Percentiles rank a stretch among this genome's conserved stretches.
These are phyloP conservation scores for Alouatta palliata DNA, from an alignment of 2,113 vertebrate species.

Conservation along the genomic window DNA sequence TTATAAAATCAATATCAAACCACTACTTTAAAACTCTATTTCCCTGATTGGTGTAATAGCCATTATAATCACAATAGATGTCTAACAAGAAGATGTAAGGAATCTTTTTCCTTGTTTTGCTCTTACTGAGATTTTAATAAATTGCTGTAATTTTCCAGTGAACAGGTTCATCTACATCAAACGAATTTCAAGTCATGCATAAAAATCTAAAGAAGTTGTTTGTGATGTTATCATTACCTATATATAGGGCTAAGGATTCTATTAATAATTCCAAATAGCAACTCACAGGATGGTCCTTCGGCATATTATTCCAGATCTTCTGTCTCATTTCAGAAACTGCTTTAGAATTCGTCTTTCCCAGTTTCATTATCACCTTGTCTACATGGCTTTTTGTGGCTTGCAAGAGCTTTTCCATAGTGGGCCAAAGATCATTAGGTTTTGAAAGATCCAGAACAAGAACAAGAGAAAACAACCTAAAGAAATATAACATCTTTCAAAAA, in stretches of 20 bases:
- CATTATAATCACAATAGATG: conserved; percentile 81
- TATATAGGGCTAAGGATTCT: conserved; percentile 70
- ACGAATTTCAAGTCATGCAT: conserved; percentile 84
- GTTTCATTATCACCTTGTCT: conserved; percentile 85
- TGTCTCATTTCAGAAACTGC: conserved; percentile 84
- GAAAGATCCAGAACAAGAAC: conserved; percentile 95
- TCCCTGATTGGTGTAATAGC: conserved; percentile 82
- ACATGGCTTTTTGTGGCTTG: conserved; percentile 87
- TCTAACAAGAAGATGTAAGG: conserved; percentile 83
- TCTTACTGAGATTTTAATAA: conserved; percentile 84
- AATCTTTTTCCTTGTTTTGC: conserved; percentile 83
- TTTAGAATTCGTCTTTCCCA: conserved; percentile 86
- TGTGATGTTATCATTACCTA: conserved; percentile 79
- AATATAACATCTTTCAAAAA: conserved; percentile 33
- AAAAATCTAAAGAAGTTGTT: conserved; percentile 83
- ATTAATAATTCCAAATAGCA: conserved; percentile 69
- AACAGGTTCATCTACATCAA: conserved; percentile 85
- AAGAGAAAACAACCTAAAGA: conserved; percentile 89
- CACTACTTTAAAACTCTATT: conserved; percentile 81
- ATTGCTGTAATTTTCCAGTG: conserved; percentile 87
- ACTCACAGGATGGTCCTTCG: conserved; percentile 94
- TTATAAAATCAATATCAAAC: conserved; percentile 80
- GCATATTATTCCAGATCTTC: conserved; percentile 83
- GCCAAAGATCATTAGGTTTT: conserved; percentile 93
- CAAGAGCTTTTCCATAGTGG: conserved; percentile 92